phyloP scores from a whole-genome alignment of 2,797 vertebrate species.

The Alauda arvensis region DNA sequence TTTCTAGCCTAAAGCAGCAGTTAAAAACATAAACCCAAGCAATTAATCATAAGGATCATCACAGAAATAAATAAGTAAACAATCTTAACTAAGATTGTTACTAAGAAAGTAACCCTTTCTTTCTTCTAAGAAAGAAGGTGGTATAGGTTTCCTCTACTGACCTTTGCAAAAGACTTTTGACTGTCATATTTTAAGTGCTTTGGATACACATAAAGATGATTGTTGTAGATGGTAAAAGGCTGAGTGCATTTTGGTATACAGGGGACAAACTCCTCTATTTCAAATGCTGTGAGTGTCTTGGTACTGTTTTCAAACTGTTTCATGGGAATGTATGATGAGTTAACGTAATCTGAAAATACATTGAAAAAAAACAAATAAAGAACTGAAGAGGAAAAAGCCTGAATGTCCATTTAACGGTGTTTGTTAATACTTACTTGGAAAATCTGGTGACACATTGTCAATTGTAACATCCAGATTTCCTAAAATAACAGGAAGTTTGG shows the following conservation, averaged over 20 bases:
- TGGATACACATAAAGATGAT: conserved; percentile 95
- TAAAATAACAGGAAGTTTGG: conserved; percentile 93
- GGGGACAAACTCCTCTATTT: conserved; percentile 95
- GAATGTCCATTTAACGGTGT: background rate
- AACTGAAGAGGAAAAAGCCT: conserved; percentile 29
- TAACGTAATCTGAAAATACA: conserved; percentile 88
- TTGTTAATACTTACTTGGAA: conserved; percentile 82
- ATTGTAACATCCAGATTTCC: conserved; percentile 94
- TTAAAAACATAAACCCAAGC: background rate
- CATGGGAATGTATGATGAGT: conserved; percentile 93
- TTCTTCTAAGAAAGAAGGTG: background rate
- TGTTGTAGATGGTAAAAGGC: conserved; percentile 93
- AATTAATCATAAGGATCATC: background rate
- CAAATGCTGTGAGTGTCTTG: conserved; percentile 77
- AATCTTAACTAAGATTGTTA: background rate
- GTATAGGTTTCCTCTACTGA: conserved; percentile 39
- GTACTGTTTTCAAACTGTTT: conserved; percentile 83
- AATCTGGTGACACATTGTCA: conserved; percentile 87
- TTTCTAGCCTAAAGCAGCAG: conserved; percentile 86
- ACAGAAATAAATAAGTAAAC: background rate
- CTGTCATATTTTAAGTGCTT: conserved; percentile 93
- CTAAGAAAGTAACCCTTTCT: too few species aligned
- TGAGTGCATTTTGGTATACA: conserved; percentile 92
- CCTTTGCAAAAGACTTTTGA: conserved; percentile 95
- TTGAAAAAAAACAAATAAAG: conserved; percentile 8